Evolutionary conservation across 2,113 vertebrate species (phyloP), one percentile per base, ranked within the genome.

Genomic region (Gasterosteus nipponicus): DNA sequence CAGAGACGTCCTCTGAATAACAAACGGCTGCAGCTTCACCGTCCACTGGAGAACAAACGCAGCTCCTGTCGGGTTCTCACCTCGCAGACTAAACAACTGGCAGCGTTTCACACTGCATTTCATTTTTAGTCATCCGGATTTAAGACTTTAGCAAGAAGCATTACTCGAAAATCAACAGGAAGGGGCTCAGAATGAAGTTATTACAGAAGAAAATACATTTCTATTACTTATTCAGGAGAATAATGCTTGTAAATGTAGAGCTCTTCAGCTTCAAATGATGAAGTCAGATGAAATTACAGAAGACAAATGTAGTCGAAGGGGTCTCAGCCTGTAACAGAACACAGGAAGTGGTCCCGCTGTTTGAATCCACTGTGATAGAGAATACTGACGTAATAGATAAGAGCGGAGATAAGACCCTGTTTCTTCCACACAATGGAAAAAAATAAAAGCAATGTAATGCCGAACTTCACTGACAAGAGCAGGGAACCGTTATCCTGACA

Each of bases 1-100:
- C 35, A 18, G 29, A 66, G 69, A 68, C 26, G 18, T 7, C 51
- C 42, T 1, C 56, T 65, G 81, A 81, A 86, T 72, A 67, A 72
- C 47, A 82, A 84, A 70, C 58, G 2, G 2, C 56, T 44, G 53
- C 63, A 39, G 22, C 12, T 0, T 71, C 70, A 44, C 31, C 41
- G 6, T 4, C 11, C 0, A 64, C n/a, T 3, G 22, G 3, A n/a
- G 56, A 69, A 69, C 57, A 64, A 70, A 70, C 44, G 14, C 62
- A 18, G 16, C 22, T 15, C 5, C 9, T 33, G 56, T 59, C n/a
- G 29, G 53, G 57, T 53, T 10, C 18, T 77, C 16, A 35, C 15
- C 1, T 51, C 4, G 26, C 10, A 1, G 0, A 63, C 33, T 35
- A 44, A 44, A 5, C 3, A 0, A 6, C 35, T 31, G 0, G 56